A percentile compares a stretch with the other conserved stretches of the same genome.
Conservation (phyloP, 2,797 vertebrate genomes). For the Hypotaenidia philippensis region DNA sequence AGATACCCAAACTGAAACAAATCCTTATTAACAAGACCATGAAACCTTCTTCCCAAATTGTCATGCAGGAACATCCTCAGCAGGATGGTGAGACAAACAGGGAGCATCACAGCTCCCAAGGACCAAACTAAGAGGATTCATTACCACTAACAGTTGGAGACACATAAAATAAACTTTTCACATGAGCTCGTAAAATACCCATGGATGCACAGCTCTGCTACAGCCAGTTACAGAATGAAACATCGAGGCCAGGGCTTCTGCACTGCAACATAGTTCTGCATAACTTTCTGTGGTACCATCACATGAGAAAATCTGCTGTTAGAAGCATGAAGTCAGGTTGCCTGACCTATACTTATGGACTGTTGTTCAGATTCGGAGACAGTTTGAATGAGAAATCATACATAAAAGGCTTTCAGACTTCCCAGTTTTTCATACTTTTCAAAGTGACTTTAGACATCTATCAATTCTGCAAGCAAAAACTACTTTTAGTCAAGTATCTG, state of each 20-base stretch:
- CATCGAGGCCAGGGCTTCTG: neutral
- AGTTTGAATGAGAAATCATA: neutral
- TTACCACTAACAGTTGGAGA: neutral
- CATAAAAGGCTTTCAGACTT: neutral
- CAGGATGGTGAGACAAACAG: accelerated
- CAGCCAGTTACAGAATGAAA: neutral
- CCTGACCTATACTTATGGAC: neutral
- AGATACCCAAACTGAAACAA: neutral
- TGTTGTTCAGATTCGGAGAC: neutral
- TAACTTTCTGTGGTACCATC: neutral
- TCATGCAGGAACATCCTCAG: neutral
- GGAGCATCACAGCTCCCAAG: neutral
- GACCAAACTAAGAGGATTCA: neutral
- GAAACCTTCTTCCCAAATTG: neutral
- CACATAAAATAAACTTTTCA: neutral
- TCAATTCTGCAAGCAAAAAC: neutral
- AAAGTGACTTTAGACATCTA: neutral
- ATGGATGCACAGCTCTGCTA: neutral
- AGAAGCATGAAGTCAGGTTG: neutral
- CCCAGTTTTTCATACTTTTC: neutral
- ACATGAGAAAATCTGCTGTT: neutral
- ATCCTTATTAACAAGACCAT: neutral
- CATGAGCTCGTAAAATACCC: neutral
- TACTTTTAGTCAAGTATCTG: neutral
- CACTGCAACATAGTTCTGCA: neutral